These are phyloP conservation scores for Actinemys pallida DNA, from an alignment of 2,113 vertebrate genomes.

Conservation along the genomic window DNA sequence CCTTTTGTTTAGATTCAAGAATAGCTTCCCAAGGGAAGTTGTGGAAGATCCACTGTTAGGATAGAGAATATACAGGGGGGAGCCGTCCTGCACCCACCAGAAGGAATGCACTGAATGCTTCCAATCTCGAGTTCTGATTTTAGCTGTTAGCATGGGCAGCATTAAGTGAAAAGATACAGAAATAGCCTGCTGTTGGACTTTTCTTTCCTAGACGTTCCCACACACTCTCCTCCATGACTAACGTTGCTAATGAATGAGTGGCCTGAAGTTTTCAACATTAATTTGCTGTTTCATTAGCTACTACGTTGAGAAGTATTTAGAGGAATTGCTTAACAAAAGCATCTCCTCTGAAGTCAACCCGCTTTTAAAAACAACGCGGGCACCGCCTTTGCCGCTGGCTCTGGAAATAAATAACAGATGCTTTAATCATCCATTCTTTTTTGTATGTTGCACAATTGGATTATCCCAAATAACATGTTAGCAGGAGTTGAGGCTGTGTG, in stretches of 20 bases:
- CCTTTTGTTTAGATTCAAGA: not conserved
- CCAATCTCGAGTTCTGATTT: rapidly evolving
- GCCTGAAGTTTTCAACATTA: not conserved
- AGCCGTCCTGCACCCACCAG: not conserved
- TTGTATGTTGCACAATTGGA: rapidly evolving
- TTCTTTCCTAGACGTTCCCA: not conserved
- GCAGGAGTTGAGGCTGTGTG: not conserved
- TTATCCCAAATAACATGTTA: not conserved
- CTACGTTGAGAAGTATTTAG: no score
- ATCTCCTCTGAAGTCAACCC: not conserved
- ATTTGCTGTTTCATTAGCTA: rapidly evolving
- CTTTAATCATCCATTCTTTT: rapidly evolving
- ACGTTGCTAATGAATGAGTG: rapidly evolving
- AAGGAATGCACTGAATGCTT: not conserved
- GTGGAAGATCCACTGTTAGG: not conserved
- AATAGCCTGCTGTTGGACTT: not conserved
- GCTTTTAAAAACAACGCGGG: rapidly evolving
- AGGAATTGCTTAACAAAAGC: not conserved
- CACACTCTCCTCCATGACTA: rapidly evolving
- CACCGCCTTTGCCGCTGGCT: rapidly evolving
- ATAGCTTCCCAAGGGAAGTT: not conserved
- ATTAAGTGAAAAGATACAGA: no score
- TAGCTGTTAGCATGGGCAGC: rapidly evolving
- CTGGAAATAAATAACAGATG: not conserved
- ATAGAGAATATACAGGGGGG: not conserved